Base-by-base conservation (phyloP, 1,140 invertebrate species). In the Schmidtea mediterranea region DNA sequence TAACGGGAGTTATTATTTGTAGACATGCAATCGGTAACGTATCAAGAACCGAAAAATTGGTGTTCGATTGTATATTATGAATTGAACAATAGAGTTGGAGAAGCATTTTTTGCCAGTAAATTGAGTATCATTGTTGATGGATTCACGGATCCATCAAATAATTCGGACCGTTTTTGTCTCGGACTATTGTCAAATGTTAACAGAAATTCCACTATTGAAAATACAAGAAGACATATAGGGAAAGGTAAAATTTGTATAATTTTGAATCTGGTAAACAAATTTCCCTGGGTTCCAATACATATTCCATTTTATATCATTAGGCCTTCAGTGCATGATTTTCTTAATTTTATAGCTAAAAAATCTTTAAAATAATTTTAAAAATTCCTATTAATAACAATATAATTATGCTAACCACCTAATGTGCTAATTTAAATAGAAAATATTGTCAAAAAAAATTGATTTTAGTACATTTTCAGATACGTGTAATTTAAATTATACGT, bases 181-280 rank as follows among this genome's bases (percentile, higher is more conserved):
- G 86, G 87, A 0, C 80, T 92, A 53, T 67, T 95, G 49, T 89
- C 83, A 39, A 95, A 94, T 68, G 84, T 92, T 21, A 92, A 92
- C 65, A 72, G 87, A 52, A 95, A 94, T 65, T 86, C 82, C n/a
- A 92, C 86, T 1, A 92, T 92, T 55, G 87, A 95, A 67, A 92
- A 90, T 59, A 92, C 87, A 5, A 72, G 87, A 54, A 72, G 83
- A 58, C 84, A 92, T 61, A 95, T 94, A 68, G 84, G 84, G 21
- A 86, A 82, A 72, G 87, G 74, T 74, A 56, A 50, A 53, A 22
- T 8, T 6, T 50, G 38, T 40, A 40, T 10, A 36, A 19, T 22
- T 36, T 21, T 15, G 36, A 39, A 48, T n/a, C n/a, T n/a, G n/a
- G n/a, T n/a, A n/a, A n/a, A n/a, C n/a, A n/a, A n/a, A n/a, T n/a